Percentiles rank a stretch among this genome's conserved stretches.
These are phyloP conservation scores for Drosophila pseudoananassae DNA, from an alignment of 1,140 invertebrate species.

Conservation along the genomic window DNA sequence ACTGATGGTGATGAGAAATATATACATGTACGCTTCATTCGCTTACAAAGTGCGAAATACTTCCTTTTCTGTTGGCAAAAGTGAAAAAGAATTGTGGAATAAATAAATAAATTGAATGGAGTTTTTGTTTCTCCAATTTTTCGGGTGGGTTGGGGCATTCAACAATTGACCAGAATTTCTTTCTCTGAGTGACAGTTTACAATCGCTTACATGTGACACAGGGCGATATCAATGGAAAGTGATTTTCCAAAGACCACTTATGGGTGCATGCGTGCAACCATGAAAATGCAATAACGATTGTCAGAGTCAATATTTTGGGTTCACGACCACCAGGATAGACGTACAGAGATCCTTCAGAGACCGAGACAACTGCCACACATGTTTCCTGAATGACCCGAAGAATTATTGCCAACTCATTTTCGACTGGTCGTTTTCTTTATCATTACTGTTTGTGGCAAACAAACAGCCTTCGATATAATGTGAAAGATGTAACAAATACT, in stretches of 20 bases:
- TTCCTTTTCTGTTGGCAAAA: constrained; percentile 35
- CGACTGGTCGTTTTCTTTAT: constrained; percentile 24
- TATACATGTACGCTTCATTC: constrained; percentile 11
- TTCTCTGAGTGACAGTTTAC: constrained; percentile 41
- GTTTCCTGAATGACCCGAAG: constrained; percentile 47
- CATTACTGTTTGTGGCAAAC: constrained; percentile 45
- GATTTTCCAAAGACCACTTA: constrained; percentile 46
- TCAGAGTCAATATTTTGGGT: constrained; percentile 45
- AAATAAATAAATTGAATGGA: constrained; percentile 41
- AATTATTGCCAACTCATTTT: constrained; percentile 54
- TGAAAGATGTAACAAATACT: constrained; percentile 47
- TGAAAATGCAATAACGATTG: constrained; percentile 46
- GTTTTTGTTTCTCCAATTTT: not conserved
- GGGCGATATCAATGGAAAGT: constrained; percentile 36
- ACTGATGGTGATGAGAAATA: constrained; percentile 33
- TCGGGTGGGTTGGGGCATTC: constrained; percentile 5
- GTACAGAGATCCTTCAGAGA: constrained; percentile 16
- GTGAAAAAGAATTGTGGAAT: constrained; percentile 22
- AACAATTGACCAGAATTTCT: constrained; percentile 23
- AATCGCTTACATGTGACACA: constrained; percentile 29
- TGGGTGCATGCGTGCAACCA: constrained; percentile 27
- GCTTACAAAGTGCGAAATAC: constrained; percentile 45
- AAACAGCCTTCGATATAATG: constrained; percentile 40
- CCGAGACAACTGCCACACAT: constrained; percentile 36
- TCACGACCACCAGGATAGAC: constrained; percentile 45